Conservation (phyloP, 2,113 vertebrate species). For the Columbina picui region DNA sequence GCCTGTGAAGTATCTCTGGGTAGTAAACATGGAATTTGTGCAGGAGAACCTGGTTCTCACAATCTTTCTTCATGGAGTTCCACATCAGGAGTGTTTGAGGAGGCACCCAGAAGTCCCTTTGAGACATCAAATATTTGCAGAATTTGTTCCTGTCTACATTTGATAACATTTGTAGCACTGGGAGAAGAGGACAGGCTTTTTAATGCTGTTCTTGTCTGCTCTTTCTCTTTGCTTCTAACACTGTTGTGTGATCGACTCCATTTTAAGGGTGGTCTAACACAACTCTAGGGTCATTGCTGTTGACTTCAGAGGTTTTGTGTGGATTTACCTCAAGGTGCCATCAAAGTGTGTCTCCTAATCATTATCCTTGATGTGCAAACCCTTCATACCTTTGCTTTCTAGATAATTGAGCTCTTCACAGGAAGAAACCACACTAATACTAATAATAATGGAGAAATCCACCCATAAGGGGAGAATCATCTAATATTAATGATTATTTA, state of each 20-base stretch:
- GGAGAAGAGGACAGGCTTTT: background rate
- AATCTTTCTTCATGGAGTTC: background rate
- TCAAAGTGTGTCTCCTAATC: background rate
- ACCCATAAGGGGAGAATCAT: background rate
- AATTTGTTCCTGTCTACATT: background rate
- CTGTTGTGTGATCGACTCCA: background rate
- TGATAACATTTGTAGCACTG: background rate
- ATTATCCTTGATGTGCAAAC: background rate
- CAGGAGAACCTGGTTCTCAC: background rate
- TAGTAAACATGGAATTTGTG: background rate
- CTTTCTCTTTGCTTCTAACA: background rate
- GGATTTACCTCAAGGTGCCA: background rate
- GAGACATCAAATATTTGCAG: background rate
- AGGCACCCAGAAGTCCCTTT: background rate
- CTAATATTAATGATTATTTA: background rate
- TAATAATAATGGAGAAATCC: background rate
- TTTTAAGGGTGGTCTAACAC: rapidly evolving
- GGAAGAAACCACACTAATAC: background rate
- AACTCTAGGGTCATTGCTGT: background rate
- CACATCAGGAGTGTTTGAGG: background rate
- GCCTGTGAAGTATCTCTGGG: background rate
- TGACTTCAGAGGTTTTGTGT: background rate
- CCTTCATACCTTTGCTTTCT: background rate
- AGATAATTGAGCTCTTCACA: background rate
- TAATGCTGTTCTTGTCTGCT: background rate